Percentiles rank a stretch among this genome's conserved stretches.
Conservation (phyloP, 1,140 invertebrate genomes). For the Pachyrhynchus sulphureomaculatus region DNA sequence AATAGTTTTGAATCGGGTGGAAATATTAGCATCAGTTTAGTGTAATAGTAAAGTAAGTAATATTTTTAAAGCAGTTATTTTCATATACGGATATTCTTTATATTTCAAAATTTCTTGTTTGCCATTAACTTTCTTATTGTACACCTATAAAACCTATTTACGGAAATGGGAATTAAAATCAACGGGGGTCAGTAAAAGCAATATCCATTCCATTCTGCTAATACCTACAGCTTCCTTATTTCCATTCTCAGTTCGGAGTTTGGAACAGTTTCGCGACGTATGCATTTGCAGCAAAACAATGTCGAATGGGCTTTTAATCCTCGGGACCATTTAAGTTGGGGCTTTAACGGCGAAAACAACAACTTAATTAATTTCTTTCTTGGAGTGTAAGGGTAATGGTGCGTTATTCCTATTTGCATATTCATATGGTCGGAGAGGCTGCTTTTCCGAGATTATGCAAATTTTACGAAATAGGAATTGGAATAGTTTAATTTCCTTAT, state of each 20-base stretch:
- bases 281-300: conserved; percentile 11
- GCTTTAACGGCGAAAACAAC: conserved; percentile 6
- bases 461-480: background rate
- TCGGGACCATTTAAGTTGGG: conserved; percentile 1
- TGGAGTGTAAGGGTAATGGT: background rate
- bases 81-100: background rate
- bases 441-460: conserved; percentile 6
- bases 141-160: no score
- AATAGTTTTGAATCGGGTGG: no score
- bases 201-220: background rate
- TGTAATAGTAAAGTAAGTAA: no score
- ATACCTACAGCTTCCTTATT: conserved; percentile 9
- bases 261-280: conserved; percentile 7
- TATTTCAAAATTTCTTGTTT: no score
- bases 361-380: conserved; percentile 20
- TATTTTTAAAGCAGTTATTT: no score
- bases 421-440: conserved; percentile 7
- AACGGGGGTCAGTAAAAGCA: background rate
- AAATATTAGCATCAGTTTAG: no score
- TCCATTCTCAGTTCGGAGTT: background rate
- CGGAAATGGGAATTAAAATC: no score
- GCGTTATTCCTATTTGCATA: conserved; percentile 6
- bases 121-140: no score
- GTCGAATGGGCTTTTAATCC: conserved; percentile 14
- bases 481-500: background rate